A percentile compares a stretch with the other conserved stretches of the same genome.
Evolutionary conservation across 1,140 invertebrate genomes (phyloP).

Genomic region (Delia radicum): DNA sequence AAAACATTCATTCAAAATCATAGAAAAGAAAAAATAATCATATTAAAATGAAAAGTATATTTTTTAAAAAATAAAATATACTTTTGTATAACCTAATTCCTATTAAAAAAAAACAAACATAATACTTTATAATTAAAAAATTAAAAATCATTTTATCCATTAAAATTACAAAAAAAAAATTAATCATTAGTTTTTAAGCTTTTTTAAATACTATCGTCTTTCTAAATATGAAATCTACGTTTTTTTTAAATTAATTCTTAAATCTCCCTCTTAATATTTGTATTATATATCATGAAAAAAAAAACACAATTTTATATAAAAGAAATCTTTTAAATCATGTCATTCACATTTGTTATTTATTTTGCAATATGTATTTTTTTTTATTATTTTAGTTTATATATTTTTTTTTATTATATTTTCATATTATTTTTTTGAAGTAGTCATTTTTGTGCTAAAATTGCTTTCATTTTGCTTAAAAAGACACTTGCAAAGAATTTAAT

Average conservation of each 20-base stretch:
- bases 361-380: background rate
- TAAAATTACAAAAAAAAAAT: background rate
- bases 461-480: background rate
- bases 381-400: background rate
- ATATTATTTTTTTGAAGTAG: background rate
- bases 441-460: background rate
- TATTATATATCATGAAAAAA: background rate
- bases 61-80: constrained; percentile 9
- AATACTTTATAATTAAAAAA: background rate
- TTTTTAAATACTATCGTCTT: background rate
- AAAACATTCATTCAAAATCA: background rate
- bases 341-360: background rate
- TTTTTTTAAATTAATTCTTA: constrained; percentile 6
- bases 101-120: background rate
- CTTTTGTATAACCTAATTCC: constrained; percentile 3
- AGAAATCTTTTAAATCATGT: background rate
- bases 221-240: background rate
- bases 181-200: constrained; percentile 20
- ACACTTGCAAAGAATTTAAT: background rate
- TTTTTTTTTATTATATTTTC: background rate
- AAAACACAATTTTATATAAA: background rate
- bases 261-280: background rate
- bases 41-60: constrained; percentile 21
- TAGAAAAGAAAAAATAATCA: constrained; percentile 16
- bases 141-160: constrained; percentile 12